Evolutionary conservation across 1,140 invertebrate genomes (phyloP), one percentile per base, ranked within the genome.

Genomic region (Pomacea maculata): DNA sequence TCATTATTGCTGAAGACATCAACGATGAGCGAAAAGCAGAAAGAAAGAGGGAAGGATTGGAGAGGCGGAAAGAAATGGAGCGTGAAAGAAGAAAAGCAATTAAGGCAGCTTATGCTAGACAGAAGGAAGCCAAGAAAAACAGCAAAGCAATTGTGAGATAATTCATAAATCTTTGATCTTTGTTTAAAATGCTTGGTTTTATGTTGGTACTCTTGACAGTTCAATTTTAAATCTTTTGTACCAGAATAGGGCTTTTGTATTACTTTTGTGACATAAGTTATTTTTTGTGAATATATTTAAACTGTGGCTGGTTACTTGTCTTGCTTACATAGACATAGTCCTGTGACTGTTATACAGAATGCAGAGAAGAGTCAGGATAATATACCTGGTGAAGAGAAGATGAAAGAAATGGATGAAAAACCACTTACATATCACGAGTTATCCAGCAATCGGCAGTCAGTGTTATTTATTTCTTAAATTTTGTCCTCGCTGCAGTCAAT

Each of bases 41-140:
- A 72, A 83, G 86, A 55, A 83, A 83, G 75, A 80, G 83, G 45
- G 80, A 85, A 70, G 83, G 82, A 17, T 71, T 82, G 77, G 87
- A 86, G 25, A 79, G 84, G 25, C 80, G 88, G 19, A 89, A 88
- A 76, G 86, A 87, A 29, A 90, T 89, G 87, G 89, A 90, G 83
- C 78, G 86, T 72, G 88, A 90, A 78, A 80, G 90, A 61, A 83
- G 82, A 52, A 90, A 88, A 75, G 89, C 89, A 10, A 84, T 90
- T 9, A 77, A 85, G 21, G 88, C 88, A 61, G 89, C 89, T 5
- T 88, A 87, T 63, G 83, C 84, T 73, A 83, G 89, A 63, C 86
- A 87, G 55, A 86, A 81, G 74, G 89, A 90, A 64, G 85, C 86
- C 12, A 89, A 88, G 82, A 84, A 81, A 75, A 87, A 87, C 70